These are phyloP conservation scores for Octomys mimax DNA, from an alignment of 2,797 vertebrate species.

Conservation along the genomic window DNA sequence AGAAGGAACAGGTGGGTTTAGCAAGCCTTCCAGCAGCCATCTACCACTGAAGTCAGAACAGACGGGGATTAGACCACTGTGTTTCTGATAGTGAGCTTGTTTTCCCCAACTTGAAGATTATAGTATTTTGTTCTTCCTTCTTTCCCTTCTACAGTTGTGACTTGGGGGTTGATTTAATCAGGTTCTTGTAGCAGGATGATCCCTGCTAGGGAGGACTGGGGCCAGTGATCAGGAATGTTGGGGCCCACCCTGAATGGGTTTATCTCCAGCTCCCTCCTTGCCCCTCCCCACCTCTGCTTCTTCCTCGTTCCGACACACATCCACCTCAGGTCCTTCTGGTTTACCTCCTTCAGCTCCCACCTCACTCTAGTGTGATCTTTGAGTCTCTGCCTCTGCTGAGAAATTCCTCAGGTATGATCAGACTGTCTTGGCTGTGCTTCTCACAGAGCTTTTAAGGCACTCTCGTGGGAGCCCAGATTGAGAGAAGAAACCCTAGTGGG, in stretches of 20 bases:
- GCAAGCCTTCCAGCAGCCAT: not conserved
- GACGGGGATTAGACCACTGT: too few species aligned
- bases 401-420: not conserved
- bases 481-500: not conserved
- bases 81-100: not conserved
- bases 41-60: not conserved
- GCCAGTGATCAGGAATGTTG: fast-evolving
- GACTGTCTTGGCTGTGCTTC: not conserved
- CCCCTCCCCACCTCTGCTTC: not conserved
- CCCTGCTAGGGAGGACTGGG: fast-evolving
- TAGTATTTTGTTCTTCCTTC: not conserved
- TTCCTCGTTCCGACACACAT: not conserved
- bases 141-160: not conserved
- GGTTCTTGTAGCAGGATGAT: not conserved
- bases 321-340: fast-evolving
- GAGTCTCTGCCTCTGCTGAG: not conserved
- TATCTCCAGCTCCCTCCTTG: not conserved
- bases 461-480: not conserved
- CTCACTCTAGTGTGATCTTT: not conserved
- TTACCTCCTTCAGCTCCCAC: not conserved
- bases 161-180: not conserved
- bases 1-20: not conserved
- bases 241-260: fast-evolving
- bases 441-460: not conserved
- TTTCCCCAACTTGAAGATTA: not conserved